Percentiles rank a stretch among this genome's conserved stretches.
Conservation (phyloP, 2,888 invertebrate species). For the Emmelina monodactyla region DNA sequence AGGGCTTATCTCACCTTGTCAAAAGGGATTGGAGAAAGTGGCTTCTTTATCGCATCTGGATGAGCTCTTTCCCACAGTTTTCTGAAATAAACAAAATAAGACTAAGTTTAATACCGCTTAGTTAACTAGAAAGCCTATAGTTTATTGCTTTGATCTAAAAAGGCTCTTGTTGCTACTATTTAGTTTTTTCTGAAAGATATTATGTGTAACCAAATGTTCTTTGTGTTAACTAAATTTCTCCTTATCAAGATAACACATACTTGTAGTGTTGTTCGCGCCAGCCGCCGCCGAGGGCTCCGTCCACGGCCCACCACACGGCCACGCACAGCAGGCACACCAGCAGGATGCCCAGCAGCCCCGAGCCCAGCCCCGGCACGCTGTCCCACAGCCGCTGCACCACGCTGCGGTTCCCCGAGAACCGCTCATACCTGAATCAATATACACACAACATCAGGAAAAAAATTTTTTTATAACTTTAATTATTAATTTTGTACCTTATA, state of each 20-base stretch:
- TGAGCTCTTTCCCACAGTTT: constrained; percentile 55
- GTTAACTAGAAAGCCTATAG: background rate
- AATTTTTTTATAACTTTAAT: background rate
- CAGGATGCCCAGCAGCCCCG: constrained; percentile 36
- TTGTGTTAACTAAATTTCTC: background rate
- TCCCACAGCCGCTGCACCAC: constrained; percentile 33
- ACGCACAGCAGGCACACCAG: constrained; percentile 41
- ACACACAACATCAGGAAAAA: background rate
- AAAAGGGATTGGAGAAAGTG: constrained; percentile 36
- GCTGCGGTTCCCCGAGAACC: constrained; percentile 38
- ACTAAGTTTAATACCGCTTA: background rate
- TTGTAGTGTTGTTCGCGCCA: constrained; percentile 58
- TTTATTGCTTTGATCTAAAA: background rate
- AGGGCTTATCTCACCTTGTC: no score
- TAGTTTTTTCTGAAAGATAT: no score
- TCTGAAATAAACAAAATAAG: constrained; percentile 21
- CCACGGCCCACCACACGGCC: constrained; percentile 51
- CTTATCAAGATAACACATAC: constrained; percentile 19
- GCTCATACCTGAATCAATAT: constrained; percentile 32
- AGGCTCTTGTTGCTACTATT: no score
- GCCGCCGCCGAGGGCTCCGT: constrained; percentile 43
- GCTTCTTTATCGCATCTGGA: constrained; percentile 45
- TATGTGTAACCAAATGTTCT: no score
- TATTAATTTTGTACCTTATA: no score
- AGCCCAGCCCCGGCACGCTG: constrained; percentile 29